phyloP scores from a whole-genome alignment of 1,140 invertebrate genomes.

The Drosophila carrolli region DNA sequence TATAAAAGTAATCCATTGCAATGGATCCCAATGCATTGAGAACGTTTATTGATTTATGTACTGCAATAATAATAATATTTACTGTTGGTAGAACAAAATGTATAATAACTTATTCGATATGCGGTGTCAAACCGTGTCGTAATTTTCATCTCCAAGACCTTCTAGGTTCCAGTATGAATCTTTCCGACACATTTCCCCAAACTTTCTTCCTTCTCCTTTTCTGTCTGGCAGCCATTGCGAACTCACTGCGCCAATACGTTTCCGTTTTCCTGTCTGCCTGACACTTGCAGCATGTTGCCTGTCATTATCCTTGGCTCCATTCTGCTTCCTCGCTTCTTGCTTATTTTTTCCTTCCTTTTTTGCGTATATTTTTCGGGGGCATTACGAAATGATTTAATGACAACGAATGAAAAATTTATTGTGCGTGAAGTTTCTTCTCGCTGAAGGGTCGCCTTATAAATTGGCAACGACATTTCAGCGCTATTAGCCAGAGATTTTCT shows the following conservation, averaged over 20 bases:
- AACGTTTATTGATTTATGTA: too few species aligned
- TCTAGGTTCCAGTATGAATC: neutral
- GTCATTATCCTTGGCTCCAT: conserved; percentile 68
- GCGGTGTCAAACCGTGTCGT: neutral
- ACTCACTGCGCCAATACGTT: conserved; percentile 78
- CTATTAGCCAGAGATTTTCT: conserved; percentile 54
- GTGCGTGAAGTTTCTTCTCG: conserved; percentile 62
- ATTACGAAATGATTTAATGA: conserved; percentile 67
- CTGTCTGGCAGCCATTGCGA: conserved; percentile 60
- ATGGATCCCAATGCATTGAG: too few species aligned
- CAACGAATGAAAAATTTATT: conserved; percentile 78
- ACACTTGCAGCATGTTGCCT: conserved; percentile 79
- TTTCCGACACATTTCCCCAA: conserved; percentile 8
- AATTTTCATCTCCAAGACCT: neutral
- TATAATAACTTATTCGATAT: neutral
- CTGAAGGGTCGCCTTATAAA: conserved; percentile 58
- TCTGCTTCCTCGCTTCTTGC: conserved; percentile 18
- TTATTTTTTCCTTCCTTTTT: conserved; percentile 6
- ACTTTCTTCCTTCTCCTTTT: conserved; percentile 23
- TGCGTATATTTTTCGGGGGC: conserved; percentile 19
- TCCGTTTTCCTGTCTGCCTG: conserved; percentile 81
- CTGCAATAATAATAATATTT: too few species aligned
- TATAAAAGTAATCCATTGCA: too few species aligned
- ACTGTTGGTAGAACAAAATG: too few species aligned
- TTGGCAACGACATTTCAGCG: conserved; percentile 62